A percentile compares a stretch with the other conserved stretches of the same genome.
Evolutionary conservation across 2,888 invertebrate species (phyloP).

Genomic region (Cryptophagus acutangulus): DNA sequence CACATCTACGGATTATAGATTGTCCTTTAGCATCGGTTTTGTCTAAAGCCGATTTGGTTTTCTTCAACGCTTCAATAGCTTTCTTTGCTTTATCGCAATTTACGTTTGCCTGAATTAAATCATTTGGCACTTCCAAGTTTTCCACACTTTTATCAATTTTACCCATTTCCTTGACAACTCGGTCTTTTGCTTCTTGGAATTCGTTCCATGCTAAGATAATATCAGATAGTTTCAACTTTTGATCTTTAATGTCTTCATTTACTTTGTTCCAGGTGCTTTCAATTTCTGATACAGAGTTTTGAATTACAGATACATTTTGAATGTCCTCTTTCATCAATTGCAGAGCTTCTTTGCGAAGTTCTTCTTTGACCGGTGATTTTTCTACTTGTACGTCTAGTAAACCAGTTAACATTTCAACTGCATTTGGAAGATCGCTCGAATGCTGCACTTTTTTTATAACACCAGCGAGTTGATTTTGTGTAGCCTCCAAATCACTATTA

Average conservation of each 20-base stretch:
- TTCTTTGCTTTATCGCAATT: conserved; percentile 71
- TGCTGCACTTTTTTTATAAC: conserved; percentile 52
- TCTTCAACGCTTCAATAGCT: conserved; percentile 68
- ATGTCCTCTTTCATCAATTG: conserved; percentile 78
- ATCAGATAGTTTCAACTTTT: conserved; percentile 68
- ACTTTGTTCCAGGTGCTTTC: conserved; percentile 79
- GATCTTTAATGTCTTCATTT: conserved; percentile 67
- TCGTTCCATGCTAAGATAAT: conserved; percentile 70
- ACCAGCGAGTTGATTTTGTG: conserved; percentile 55
- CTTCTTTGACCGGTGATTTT: conserved; percentile 61
- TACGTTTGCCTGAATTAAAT: conserved; percentile 66
- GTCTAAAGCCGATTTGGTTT: conserved; percentile 70
- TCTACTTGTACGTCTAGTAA: conserved; percentile 54
- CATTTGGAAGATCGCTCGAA: conserved; percentile 50
- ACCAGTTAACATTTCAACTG: conserved; percentile 52
- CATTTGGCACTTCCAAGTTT: conserved; percentile 63
- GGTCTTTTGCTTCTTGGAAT: conserved; percentile 66
- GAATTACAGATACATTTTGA: conserved; percentile 72
- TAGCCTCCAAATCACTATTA: conserved; percentile 58
- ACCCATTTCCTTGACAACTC: conserved; percentile 64
- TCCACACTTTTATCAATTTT: conserved; percentile 64
- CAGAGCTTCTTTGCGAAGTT: conserved; percentile 73
- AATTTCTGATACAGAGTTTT: conserved; percentile 70
- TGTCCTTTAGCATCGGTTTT: conserved; percentile 73
- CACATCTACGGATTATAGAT: conserved; percentile 64